Evolutionary conservation across 2,113 vertebrate genomes (phyloP), one percentile per base, ranked within the genome.

Genomic region (Crotalus horridus): DNA sequence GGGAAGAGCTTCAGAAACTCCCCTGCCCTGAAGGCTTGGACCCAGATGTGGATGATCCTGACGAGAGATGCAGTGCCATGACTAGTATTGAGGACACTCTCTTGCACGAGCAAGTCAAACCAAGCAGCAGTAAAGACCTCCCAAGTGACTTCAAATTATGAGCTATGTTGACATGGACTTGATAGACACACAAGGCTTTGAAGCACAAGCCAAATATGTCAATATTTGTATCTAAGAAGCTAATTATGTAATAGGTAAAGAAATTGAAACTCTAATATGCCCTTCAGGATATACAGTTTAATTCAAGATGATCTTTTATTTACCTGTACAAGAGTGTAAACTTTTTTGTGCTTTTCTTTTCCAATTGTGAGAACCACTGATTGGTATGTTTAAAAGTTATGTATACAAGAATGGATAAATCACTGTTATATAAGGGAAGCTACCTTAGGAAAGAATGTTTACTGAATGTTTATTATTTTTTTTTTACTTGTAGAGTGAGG

Each of bases 221-320:
- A 97, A 99, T 99, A 99, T 99, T 99, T 99, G 99, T 99, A 99
- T 99, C 98, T 99, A 99, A 99, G 98, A 99, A 99, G 98, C 98
- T 98, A 99, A 98, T 98, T 98, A 98, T 98, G 98, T 98, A 98
- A 98, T 98, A 98, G 98, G 97, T 97, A 98, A 98, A 96, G 97
- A 98, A 98, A 97, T 97, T 97, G 97, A 98, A 98, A 98, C 98
- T 98, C 98, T 98, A 98, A 98, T 98, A 98, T 97, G 98, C 99
- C 98, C 98, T 97, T 98, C 98, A 98, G 97, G 97, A 98, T 98
- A 98, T 98, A 98, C 98, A 98, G 97, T 97, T 98, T 97, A 98
- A 98, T 98, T 98, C 98, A 97, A 98, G 97, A 98, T 97, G 96
- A 98, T 98, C 98, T 99, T 99, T 99, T 99, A 99, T 99, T 99